Evolutionary conservation across 2,797 vertebrate species (phyloP).

Genomic region (Vultur gryphus): DNA sequence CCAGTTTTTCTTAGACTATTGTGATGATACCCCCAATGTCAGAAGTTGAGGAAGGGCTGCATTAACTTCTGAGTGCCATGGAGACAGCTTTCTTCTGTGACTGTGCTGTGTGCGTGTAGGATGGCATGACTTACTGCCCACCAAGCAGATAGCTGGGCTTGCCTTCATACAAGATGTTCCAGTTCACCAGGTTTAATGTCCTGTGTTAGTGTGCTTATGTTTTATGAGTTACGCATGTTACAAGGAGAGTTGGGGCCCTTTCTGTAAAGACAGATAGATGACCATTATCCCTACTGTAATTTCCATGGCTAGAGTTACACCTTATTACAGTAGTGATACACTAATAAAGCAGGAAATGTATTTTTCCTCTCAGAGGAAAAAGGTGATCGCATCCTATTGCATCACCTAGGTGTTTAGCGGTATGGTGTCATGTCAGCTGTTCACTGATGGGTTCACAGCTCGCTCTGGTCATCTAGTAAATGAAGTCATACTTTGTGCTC

Average conservation of each 20-base stretch:
- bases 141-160: not conserved
- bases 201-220: not conserved
- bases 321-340: not conserved
- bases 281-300: not conserved
- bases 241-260: not conserved
- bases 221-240: not conserved
- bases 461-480: not conserved
- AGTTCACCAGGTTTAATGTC: not conserved
- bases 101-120: not conserved
- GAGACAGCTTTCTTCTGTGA: not conserved
- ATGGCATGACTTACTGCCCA: not conserved
- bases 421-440: not conserved
- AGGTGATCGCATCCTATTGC: not conserved
- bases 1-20: not conserved
- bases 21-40: not conserved
- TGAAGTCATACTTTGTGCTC: not conserved
- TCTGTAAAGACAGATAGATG: not conserved
- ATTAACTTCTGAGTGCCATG: not conserved
- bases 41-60: not conserved
- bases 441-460: not conserved
- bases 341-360: not conserved
- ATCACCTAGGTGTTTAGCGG: accelerated
- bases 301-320: not conserved
- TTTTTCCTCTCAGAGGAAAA: not conserved
- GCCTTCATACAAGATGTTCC: not conserved